phyloP scores from a whole-genome alignment of 2,888 invertebrate genomes.

The Itoplectis maculator region DNA sequence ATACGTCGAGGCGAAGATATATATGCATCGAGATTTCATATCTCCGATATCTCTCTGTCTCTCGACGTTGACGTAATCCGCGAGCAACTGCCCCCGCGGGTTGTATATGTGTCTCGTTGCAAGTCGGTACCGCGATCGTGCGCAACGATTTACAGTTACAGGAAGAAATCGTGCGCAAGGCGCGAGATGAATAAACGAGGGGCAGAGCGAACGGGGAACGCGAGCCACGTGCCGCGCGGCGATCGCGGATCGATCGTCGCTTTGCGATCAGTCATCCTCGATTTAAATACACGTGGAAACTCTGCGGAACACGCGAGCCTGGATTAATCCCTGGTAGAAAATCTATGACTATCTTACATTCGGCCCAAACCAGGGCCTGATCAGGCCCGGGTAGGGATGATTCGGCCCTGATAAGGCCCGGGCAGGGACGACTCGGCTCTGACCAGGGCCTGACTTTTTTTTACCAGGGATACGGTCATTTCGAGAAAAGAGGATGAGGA shows the following conservation, averaged over 20 bases:
- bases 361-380: too few relatives aligned
- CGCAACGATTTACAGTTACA: slow-evolving; percentile 55
- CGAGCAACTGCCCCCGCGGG: too few relatives aligned
- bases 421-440: too few relatives aligned
- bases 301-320: slow-evolving; percentile 15
- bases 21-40: slow-evolving; percentile 19
- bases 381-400: too few relatives aligned
- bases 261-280: slow-evolving; percentile 2
- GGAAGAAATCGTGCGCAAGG: slow-evolving; percentile 32
- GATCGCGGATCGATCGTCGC: neutral
- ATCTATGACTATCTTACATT: too few relatives aligned
- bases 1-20: neutral
- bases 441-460: too few relatives aligned
- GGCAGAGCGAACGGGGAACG: neutral
- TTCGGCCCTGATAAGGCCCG: too few relatives aligned
- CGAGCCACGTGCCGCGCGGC: slow-evolving; percentile 20
- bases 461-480: too few relatives aligned
- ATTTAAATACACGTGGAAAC: slow-evolving; percentile 19
- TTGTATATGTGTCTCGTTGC: slow-evolving; percentile 19
- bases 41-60: slow-evolving; percentile 9
- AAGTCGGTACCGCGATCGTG: slow-evolving; percentile 24
- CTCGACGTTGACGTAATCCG: neutral
- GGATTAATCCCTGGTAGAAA: too few relatives aligned
- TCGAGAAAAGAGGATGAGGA: neutral
- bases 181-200: slow-evolving; percentile 11